Evolutionary conservation across 53 echinoderm and acorn worm genomes (phyloP).

Genomic region (Glandiceps talaboti): DNA sequence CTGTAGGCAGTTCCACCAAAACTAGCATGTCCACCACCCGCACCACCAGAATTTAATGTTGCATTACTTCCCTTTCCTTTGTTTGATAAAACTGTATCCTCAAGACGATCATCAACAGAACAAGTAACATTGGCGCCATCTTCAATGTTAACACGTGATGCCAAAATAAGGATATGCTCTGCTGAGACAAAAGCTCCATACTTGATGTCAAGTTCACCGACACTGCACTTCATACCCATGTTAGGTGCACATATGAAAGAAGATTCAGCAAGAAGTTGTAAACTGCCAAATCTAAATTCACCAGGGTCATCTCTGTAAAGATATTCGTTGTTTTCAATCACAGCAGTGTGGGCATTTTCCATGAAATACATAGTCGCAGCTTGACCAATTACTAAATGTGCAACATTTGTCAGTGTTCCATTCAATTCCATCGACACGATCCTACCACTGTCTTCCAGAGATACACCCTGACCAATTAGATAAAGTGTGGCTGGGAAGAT

Average conservation of each 20-base stretch:
- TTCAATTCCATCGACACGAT: constrained; percentile 53
- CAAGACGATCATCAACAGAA: constrained; percentile 49
- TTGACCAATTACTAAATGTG: constrained; percentile 57
- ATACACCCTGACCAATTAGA: constrained; percentile 60
- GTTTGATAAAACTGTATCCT: constrained; percentile 38
- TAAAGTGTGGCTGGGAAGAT: constrained; percentile 70
- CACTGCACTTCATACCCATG: constrained; percentile 54
- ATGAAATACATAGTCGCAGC: constrained; percentile 36
- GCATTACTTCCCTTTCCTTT: constrained; percentile 30
- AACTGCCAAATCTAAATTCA: constrained; percentile 57
- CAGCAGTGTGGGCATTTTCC: constrained; percentile 65
- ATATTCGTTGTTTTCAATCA: constrained; percentile 49
- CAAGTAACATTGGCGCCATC: constrained; percentile 54
- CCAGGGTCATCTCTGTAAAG: constrained; percentile 31
- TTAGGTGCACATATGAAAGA: constrained; percentile 47
- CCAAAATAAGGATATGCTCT: constrained; percentile 47
- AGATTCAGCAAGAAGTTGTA: constrained; percentile 66
- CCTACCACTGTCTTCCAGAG: constrained; percentile 18
- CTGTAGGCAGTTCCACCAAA: constrained; percentile 51
- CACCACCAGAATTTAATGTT: constrained; percentile 40
- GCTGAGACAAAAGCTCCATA: constrained; percentile 65
- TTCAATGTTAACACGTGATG: constrained; percentile 51
- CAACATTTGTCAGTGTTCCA: constrained; percentile 62
- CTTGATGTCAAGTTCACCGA: constrained; percentile 50
- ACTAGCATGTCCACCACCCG: constrained; percentile 73